Evolutionary conservation across 1,140 invertebrate species (phyloP).

Genomic region (Papilio glaucus): DNA sequence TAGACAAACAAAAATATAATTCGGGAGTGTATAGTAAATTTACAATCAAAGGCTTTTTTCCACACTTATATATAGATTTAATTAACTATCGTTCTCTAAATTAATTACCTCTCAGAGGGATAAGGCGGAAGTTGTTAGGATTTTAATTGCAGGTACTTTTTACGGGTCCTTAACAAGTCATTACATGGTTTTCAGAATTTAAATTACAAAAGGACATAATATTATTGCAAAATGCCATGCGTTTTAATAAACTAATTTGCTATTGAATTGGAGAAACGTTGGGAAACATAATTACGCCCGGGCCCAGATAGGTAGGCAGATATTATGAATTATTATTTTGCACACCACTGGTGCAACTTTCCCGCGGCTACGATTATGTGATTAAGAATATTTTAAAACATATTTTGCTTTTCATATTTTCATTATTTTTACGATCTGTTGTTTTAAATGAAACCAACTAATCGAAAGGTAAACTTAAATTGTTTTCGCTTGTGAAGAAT

Average conservation of each 20-base stretch:
- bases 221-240: constrained; percentile 13
- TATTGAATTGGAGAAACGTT: neutral
- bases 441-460: neutral
- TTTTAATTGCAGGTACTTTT: neutral
- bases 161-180: constrained; percentile 2
- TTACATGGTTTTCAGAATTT: neutral
- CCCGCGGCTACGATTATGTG: too few relatives aligned
- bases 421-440: neutral
- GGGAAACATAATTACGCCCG: neutral
- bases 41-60: neutral
- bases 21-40: too few relatives aligned
- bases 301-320: neutral
- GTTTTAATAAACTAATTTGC: constrained; percentile 2
- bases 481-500: neutral
- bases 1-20: too few relatives aligned
- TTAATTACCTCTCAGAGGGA: neutral
- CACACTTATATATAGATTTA: neutral
- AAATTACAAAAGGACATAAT: neutral
- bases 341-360: neutral
- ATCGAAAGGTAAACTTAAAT: too few relatives aligned
- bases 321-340: neutral
- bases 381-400: too few relatives aligned
- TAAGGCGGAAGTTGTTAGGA: neutral
- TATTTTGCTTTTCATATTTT: too few relatives aligned
- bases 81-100: neutral